These are phyloP conservation scores for Notothenia coriiceps DNA, from an alignment of 2,113 vertebrate species.

Conservation along the genomic window DNA sequence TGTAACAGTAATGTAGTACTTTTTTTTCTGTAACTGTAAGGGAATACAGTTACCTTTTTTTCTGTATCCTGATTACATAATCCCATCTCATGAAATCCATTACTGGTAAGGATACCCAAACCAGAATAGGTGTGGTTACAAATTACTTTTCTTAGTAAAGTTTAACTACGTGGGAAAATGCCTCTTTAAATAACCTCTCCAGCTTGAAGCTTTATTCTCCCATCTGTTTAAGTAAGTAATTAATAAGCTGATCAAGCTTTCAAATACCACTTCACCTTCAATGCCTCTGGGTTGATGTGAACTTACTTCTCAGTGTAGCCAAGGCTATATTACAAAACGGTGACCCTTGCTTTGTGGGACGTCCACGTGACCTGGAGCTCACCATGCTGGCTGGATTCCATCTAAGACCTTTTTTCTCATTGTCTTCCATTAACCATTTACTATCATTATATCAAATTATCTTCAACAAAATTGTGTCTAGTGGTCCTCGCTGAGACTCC, in stretches of 20 bases:
- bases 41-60: too few species aligned
- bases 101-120: too few species aligned
- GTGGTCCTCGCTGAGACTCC: not conserved
- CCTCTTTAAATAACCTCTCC: not conserved
- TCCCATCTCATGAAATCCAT: too few species aligned
- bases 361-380: not conserved
- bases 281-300: not conserved
- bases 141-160: not conserved
- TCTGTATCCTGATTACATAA: too few species aligned
- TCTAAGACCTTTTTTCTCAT: not conserved
- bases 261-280: not conserved
- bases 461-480: not conserved
- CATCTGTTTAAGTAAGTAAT: not conserved
- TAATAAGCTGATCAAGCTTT: constrained; percentile 16
- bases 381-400: not conserved
- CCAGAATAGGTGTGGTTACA: too few species aligned
- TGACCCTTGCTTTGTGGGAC: constrained; percentile 40
- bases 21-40: too few species aligned
- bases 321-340: not conserved
- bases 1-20: too few species aligned
- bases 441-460: not conserved
- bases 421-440: too few species aligned
- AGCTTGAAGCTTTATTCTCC: not conserved
- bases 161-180: not conserved
- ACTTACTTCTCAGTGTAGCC: not conserved